phyloP scores from a whole-genome alignment of 2,113 vertebrate genomes.

The Bungarus multicinctus region DNA sequence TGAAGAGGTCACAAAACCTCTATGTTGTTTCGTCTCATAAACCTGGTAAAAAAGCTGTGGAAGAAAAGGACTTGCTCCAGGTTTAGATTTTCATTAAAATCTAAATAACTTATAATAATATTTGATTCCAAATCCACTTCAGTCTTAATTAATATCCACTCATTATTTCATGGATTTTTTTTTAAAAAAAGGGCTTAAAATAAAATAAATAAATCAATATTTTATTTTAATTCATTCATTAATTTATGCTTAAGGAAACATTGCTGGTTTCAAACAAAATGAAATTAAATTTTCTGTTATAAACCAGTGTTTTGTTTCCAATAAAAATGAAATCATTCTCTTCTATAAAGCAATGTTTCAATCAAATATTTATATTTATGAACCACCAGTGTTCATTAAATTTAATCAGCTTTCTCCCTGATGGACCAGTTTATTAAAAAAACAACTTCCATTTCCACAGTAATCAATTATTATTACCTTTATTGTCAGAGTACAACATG shows the following conservation, averaged over 20 bases:
- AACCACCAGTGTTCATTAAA: neutral
- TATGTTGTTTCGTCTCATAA: neutral
- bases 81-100: neutral
- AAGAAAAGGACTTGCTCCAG: neutral
- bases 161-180: neutral
- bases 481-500: no score
- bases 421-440: neutral
- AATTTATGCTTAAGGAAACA: neutral
- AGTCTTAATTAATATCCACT: neutral
- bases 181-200: neutral
- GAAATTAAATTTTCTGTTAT: neutral
- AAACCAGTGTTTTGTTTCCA: neutral
- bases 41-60: neutral
- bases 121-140: neutral
- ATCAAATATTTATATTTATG: neutral
- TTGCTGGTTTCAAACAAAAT: neutral
- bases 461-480: no score
- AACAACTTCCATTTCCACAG: neutral
- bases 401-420: neutral
- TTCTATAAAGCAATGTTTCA: neutral
- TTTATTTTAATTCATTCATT: neutral
- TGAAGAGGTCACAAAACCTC: neutral
- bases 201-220: neutral
- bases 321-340: neutral
- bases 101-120: neutral